Conservation (phyloP, 2,113 vertebrate species). For the Austrofundulus limnaeus region DNA sequence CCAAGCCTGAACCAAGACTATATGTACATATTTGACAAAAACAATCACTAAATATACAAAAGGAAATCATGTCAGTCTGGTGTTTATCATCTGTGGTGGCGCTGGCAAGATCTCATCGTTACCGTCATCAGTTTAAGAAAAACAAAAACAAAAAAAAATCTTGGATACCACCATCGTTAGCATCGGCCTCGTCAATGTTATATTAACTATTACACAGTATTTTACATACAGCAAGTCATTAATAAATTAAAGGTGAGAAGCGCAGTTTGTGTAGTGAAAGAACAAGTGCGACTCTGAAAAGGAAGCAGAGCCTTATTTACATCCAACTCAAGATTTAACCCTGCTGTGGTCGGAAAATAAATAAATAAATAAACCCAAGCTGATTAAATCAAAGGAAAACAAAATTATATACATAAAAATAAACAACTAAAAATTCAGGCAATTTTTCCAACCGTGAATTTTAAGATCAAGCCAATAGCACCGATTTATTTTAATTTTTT, state of each 20-base stretch:
- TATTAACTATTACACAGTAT: constrained; percentile 79
- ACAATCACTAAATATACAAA: constrained; percentile 99
- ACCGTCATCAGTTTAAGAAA: constrained; percentile 40
- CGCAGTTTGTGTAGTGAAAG: constrained; percentile 76
- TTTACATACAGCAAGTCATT: constrained; percentile 87
- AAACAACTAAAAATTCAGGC: constrained; percentile 9
- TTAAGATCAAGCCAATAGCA: constrained; percentile 71
- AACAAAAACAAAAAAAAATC: constrained; percentile 47
- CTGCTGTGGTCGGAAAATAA: constrained; percentile 43
- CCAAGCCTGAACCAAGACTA: constrained; percentile 92
- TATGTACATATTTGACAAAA: constrained; percentile 99
- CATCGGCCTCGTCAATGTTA: constrained; percentile 66
- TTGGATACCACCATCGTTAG: constrained; percentile 55
- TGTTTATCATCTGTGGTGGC: constrained; percentile 74
- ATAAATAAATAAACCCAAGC: constrained; percentile 6
- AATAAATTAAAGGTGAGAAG: constrained; percentile 83
- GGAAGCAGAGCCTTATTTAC: constrained; percentile 70
- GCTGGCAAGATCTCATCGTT: constrained; percentile 56
- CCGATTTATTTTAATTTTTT: too few species aligned
- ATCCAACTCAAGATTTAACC: constrained; percentile 57
- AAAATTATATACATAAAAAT: constrained; percentile 1
- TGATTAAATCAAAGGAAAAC: constrained; percentile 31
- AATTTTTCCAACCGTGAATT: constrained; percentile 55
- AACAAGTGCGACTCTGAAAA: constrained; percentile 67
- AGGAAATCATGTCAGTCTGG: constrained; percentile 87